phyloP scores from a whole-genome alignment of 2,888 invertebrate species.

The Julus scanicus region DNA sequence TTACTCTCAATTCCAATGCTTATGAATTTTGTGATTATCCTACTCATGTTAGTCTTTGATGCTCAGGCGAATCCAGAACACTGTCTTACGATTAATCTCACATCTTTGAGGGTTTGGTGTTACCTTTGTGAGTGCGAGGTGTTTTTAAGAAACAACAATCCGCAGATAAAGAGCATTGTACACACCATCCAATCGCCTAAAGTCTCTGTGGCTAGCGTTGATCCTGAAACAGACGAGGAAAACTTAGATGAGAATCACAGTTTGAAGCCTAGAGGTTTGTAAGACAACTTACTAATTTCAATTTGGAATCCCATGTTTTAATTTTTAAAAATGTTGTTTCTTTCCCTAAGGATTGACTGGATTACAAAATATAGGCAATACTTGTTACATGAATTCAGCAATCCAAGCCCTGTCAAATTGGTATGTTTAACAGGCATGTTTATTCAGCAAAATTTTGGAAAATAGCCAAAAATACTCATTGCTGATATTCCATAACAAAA shows the following conservation, averaged over 20 bases:
- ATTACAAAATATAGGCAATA: slow-evolving; percentile 95
- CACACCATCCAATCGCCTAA: slow-evolving; percentile 57
- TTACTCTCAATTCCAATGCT: background rate
- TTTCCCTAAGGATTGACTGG: slow-evolving; percentile 80
- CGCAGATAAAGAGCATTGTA: slow-evolving; percentile 63
- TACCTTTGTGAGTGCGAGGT: slow-evolving; percentile 87
- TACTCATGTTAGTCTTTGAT: background rate
- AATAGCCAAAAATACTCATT: too few species aligned
- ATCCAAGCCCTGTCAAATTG: slow-evolving; percentile 91
- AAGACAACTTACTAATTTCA: background rate
- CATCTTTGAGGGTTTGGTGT: slow-evolving; percentile 88
- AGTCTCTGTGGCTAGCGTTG: slow-evolving; percentile 60
- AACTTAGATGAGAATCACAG: slow-evolving; percentile 67
- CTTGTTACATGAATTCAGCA: slow-evolving; percentile 99
- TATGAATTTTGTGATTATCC: background rate
- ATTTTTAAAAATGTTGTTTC: background rate
- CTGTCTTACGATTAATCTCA: slow-evolving; percentile 85
- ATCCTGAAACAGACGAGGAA: slow-evolving; percentile 67
- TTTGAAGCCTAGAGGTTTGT: slow-evolving; percentile 68
- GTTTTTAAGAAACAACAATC: slow-evolving; percentile 69
- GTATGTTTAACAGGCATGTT: slow-evolving; percentile 58
- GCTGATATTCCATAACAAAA: too few species aligned
- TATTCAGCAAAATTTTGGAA: too few species aligned
- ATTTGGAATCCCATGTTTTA: background rate
- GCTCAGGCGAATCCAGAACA: slow-evolving; percentile 68